Evolutionary conservation across 2,888 invertebrate species (phyloP).

Genomic region (Halocaridina rubra): DNA sequence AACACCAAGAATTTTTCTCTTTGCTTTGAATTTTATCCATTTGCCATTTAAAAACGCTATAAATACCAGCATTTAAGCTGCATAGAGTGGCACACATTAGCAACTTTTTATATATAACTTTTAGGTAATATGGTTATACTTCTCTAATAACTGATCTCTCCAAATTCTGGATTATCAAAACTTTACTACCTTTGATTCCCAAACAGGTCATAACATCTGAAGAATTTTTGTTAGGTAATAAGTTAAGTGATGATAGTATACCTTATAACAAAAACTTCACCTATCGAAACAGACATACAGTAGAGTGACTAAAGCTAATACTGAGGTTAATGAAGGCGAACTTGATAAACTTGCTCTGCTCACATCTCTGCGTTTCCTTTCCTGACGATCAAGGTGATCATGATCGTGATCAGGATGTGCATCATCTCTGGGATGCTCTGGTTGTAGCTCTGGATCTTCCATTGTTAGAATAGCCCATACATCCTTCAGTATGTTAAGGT

Average conservation of each 20-base stretch:
- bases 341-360: no score
- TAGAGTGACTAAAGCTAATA: background rate
- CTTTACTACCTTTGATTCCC: no score
- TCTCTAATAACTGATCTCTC: no score
- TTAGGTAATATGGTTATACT: no score
- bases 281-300: background rate
- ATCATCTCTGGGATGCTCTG: slow-evolving; percentile 24
- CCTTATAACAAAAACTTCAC: background rate
- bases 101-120: no score
- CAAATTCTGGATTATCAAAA: no score
- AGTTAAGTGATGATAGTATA: background rate
- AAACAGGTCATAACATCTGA: no score
- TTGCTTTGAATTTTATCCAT: no score
- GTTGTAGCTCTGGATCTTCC: background rate
- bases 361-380: background rate
- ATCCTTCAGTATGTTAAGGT: slow-evolving; percentile 45
- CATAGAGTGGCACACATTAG: no score
- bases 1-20: no score
- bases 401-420: slow-evolving; percentile 20
- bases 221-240: background rate
- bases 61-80: no score
- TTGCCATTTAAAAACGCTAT: no score
- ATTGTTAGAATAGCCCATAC: slow-evolving; percentile 46
- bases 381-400: background rate
- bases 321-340: background rate